Evolutionary conservation across 2,113 vertebrate genomes (phyloP).

Genomic region (Cephalopterus ornatus): DNA sequence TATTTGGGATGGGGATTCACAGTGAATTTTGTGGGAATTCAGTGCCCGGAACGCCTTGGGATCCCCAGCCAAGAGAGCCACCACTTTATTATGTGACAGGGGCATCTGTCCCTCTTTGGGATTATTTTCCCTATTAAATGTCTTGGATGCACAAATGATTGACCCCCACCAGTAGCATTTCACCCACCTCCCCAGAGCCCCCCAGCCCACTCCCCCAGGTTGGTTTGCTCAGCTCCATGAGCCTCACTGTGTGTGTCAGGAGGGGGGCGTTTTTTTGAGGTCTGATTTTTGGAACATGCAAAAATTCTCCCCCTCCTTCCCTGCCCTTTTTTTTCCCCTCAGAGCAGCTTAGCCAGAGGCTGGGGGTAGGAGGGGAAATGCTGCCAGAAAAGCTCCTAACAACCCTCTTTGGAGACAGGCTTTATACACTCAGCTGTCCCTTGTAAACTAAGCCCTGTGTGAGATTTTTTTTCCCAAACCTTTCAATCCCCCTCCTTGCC

Average conservation of each 20-base stretch:
- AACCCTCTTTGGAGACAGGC: conserved; percentile 67
- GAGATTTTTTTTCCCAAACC: conserved; percentile 71
- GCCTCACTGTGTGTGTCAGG: background rate
- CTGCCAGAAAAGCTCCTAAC: conserved; percentile 73
- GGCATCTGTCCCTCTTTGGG: background rate
- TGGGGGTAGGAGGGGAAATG: background rate
- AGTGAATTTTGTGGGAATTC: background rate
- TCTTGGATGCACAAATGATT: fast-evolving
- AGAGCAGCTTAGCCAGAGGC: conserved; percentile 36
- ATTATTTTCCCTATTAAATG: fast-evolving
- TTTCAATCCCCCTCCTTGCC: conserved; percentile 51
- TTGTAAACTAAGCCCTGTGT: conserved; percentile 79
- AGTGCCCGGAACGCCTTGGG: background rate
- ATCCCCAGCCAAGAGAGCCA: background rate
- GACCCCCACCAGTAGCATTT: too few species aligned
- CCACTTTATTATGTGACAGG: fast-evolving
- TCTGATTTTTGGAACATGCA: background rate
- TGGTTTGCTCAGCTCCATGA: background rate
- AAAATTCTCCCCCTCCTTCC: background rate
- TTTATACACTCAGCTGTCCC: conserved; percentile 80
- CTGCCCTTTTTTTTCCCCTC: conserved; percentile 52
- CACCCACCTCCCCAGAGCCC: background rate
- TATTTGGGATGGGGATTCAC: background rate
- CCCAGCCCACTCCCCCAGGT: background rate
- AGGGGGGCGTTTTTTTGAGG: background rate